Conservation (phyloP, 2,888 invertebrate species). For the Panopea generosa region DNA sequence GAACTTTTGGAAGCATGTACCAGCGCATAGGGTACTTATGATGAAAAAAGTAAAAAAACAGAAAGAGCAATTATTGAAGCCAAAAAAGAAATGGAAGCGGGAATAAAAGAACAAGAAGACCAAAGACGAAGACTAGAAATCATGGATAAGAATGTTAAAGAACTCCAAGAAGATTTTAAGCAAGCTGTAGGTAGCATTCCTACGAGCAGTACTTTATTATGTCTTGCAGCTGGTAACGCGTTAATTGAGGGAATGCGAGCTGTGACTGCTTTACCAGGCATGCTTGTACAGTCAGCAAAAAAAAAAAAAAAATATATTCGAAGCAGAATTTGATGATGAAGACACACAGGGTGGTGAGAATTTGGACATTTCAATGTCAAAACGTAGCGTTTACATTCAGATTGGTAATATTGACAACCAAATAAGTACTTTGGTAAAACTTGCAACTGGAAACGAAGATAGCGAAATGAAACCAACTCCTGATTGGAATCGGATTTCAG, state of each 20-base stretch:
- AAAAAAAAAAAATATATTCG: too few species aligned
- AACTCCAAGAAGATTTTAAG: constrained; percentile 5
- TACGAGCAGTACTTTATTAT: not conserved
- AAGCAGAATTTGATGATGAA: too few species aligned
- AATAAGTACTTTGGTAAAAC: too few species aligned
- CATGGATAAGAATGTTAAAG: not conserved
- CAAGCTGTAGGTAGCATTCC: not conserved
- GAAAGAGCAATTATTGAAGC: not conserved
- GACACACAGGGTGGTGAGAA: too few species aligned
- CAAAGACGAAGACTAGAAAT: not conserved
- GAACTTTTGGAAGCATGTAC: constrained; percentile 9
- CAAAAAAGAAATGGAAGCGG: not conserved
- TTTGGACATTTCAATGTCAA: too few species aligned
- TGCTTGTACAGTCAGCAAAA: not conserved
- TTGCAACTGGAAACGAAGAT: not conserved
- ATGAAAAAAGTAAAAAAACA: not conserved
- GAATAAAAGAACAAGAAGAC: not conserved
- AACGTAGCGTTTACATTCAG: too few species aligned
- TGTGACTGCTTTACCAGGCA: not conserved
- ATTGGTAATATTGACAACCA: too few species aligned
- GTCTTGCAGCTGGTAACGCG: not conserved
- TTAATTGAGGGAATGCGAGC: not conserved
- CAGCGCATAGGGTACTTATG: not conserved
- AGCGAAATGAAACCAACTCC: not conserved
- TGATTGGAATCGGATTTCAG: not conserved